Evolutionary conservation across 1,140 invertebrate genomes (phyloP), one percentile per base, ranked within the genome.

Genomic region (Lasaia peninsularis): DNA sequence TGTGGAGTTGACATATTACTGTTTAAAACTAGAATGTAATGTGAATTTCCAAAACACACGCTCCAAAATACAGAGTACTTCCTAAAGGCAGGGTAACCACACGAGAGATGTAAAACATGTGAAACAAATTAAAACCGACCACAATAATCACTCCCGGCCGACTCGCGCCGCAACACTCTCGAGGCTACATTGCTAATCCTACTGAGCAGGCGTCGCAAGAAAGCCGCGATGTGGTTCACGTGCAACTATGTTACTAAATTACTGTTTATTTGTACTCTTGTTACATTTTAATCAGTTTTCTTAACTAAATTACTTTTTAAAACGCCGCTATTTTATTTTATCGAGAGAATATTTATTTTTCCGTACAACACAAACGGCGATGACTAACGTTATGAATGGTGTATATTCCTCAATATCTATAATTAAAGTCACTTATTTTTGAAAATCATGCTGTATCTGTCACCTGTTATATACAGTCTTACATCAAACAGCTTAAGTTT

Each of bases 51-150:
- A 44, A 11, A 44, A 10, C 14, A 44, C 14, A 44, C 37, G 37
- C 18, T 18, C 40, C 24, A 28, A 28, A 28, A 28, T 28, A 4
- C 24, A 28, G n/a, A n/a, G 24, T 28, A 6, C 5, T 52, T 40
- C 34, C 16, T 24, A 14, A 37, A 21, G 35, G 53, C 12, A 21
- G n/a, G n/a, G 34, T 18, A 9, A 54, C 33, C 33, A 20, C 40
- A 20, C 40, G 58, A 20, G 55, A 51, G 52, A 59, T 58, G 62
- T 78, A 77, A 77, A 81, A 85, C 77, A 83, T 56, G 65, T 64
- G 62, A 66, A 73, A 75, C 79, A 83, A 83, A 87, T 86, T 87
- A 86, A 80, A 82, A 77, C 63, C 65, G 63, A 71, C 76, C 75
- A 64, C 78, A 49, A 51, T 78, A 73, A 77, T 75, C 60, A 71